Evolutionary conservation across 2,113 vertebrate genomes (phyloP).

Genomic region (Casuarius casuarius): DNA sequence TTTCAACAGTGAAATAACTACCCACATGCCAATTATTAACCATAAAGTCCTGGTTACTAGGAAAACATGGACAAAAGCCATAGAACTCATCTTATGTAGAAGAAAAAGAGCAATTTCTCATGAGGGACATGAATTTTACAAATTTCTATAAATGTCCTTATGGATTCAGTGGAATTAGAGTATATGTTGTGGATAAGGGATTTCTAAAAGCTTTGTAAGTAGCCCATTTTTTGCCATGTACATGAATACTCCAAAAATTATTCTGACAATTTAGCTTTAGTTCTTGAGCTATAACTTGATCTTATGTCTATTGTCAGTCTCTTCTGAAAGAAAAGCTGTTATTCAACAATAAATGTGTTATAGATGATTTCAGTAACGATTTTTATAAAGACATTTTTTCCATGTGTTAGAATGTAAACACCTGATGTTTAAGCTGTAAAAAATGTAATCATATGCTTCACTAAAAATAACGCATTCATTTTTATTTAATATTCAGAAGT

Average conservation of each 20-base stretch:
- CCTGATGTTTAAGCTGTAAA: background rate
- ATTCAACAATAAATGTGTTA: background rate
- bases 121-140: background rate
- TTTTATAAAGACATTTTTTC: background rate
- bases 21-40: background rate
- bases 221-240: background rate
- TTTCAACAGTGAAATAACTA: background rate
- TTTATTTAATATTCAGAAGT: slow-evolving; percentile 48
- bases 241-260: background rate
- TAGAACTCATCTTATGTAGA: background rate
- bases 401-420: background rate
- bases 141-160: background rate
- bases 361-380: slow-evolving; percentile 24
- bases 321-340: background rate
- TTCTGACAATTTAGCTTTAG: background rate
- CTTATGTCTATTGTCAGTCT: background rate
- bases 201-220: background rate
- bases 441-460: slow-evolving; percentile 46
- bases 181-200: background rate
- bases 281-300: background rate
- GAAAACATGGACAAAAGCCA: background rate
- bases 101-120: background rate
- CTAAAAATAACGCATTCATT: slow-evolving; percentile 46
- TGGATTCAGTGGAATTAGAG: background rate
- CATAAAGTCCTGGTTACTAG: background rate